phyloP scores from a whole-genome alignment of 2,113 vertebrate species.

The Rhea americana region DNA sequence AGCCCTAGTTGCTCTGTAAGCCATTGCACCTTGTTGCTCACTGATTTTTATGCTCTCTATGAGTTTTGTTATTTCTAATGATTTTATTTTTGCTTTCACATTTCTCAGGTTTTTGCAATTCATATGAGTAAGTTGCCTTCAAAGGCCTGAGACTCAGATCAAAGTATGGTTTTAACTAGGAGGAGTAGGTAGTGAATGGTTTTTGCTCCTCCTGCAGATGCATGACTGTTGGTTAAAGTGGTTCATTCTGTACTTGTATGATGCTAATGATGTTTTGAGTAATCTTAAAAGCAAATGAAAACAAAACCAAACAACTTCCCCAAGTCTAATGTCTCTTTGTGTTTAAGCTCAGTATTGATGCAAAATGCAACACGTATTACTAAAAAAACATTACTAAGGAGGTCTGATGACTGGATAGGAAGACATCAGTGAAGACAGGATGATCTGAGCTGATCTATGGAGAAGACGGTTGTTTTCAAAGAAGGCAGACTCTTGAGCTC shows the following conservation, averaged over 20 bases:
- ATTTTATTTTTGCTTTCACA: background rate
- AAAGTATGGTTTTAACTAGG: background rate
- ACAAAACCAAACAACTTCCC: background rate
- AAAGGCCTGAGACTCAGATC: background rate
- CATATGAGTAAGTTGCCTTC: background rate
- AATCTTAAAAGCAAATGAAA: background rate
- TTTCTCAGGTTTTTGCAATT: background rate
- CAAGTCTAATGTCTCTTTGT: background rate
- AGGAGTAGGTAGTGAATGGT: background rate
- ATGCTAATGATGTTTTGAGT: background rate
- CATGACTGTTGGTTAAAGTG: background rate
- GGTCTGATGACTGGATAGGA: background rate
- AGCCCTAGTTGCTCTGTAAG: background rate
- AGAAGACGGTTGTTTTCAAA: background rate
- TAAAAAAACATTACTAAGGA: background rate
- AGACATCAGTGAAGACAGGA: background rate
- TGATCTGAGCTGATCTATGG: background rate
- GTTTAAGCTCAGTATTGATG: background rate
- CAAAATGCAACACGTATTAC: background rate
- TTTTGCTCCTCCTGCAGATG: background rate
- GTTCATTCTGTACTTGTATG: background rate
- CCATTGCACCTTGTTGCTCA: background rate
- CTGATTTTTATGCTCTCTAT: background rate
- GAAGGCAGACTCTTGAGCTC: background rate
- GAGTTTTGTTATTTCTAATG: background rate